Conservation (phyloP, 2,797 vertebrate genomes). For the Holocentrus rufus region DNA sequence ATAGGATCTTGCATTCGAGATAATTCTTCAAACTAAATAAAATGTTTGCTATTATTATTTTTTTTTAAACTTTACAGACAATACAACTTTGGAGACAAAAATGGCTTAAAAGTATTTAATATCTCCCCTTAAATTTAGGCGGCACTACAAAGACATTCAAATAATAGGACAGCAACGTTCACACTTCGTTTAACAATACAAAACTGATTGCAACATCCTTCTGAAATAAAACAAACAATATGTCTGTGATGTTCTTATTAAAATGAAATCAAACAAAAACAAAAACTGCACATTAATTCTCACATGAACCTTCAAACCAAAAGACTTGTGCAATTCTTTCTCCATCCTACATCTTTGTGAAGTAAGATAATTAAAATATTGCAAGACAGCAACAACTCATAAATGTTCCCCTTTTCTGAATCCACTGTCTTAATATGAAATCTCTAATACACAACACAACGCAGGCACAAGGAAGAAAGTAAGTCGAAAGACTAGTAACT, state of each 20-base stretch:
- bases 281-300: constrained; percentile 59
- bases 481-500: constrained; percentile 54
- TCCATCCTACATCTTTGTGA: constrained; percentile 41
- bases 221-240: constrained; percentile 65
- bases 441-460: constrained; percentile 64
- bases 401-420: constrained; percentile 46
- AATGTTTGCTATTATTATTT: too few species aligned
- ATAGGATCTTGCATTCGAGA: too few species aligned
- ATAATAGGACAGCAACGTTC: constrained; percentile 63
- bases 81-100: constrained; percentile 10
- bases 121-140: constrained; percentile 64
- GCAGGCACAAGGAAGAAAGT: constrained; percentile 78
- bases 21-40: too few species aligned
- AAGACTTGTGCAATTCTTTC: constrained; percentile 62
- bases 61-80: neutral
- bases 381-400: constrained; percentile 60
- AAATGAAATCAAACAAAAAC: too few species aligned
- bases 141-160: constrained; percentile 72
- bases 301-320: constrained; percentile 49
- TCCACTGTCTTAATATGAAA: constrained; percentile 45
- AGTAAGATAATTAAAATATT: constrained; percentile 51
- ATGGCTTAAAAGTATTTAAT: constrained; percentile 67
- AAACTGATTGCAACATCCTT: constrained; percentile 60
- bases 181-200: constrained; percentile 63
- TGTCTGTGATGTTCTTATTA: constrained; percentile 45